A percentile compares a stretch with the other conserved stretches of the same genome.
These are phyloP conservation scores for Numenius phaeopus DNA, from an alignment of 2,797 vertebrate genomes.

Conservation along the genomic window DNA sequence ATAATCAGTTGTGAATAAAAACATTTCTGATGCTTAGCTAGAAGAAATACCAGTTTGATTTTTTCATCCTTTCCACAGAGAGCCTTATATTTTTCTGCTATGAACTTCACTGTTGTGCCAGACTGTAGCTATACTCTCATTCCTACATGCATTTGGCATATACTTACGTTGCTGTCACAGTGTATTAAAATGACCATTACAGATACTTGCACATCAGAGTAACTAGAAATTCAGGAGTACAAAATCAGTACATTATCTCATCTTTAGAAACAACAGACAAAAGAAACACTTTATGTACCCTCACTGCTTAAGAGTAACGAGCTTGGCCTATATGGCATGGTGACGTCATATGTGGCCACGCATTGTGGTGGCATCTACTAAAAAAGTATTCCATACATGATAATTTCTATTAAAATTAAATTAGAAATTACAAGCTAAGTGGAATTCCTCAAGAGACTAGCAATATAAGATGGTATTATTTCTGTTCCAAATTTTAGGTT, in stretches of 20 bases:
- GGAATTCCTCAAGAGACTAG: not conserved
- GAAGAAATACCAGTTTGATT: not conserved
- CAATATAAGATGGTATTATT: not conserved
- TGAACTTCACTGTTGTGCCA: not conserved
- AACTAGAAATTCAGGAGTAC: not conserved
- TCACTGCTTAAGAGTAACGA: not conserved
- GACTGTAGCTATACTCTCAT: not conserved
- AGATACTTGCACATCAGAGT: not conserved
- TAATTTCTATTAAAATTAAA: not conserved
- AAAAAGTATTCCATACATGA: not conserved
- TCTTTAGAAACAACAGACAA: not conserved
- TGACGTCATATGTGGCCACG: not conserved
- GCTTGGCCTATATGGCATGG: fast-evolving
- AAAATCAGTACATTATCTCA: not conserved
- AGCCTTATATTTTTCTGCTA: not conserved
- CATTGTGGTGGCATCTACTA: not conserved
- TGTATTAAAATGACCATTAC: not conserved
- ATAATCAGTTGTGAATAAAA: not conserved
- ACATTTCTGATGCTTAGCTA: not conserved
- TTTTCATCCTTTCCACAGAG: not conserved
- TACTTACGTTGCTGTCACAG: not conserved
- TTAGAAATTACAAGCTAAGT: not conserved
- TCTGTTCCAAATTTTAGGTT: constrained; percentile 84
- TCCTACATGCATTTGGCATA: not conserved
- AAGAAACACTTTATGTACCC: not conserved